Evolutionary conservation across 2,888 invertebrate species (phyloP), one percentile per base, ranked within the genome.

Genomic region (Cylloceria caligata): DNA sequence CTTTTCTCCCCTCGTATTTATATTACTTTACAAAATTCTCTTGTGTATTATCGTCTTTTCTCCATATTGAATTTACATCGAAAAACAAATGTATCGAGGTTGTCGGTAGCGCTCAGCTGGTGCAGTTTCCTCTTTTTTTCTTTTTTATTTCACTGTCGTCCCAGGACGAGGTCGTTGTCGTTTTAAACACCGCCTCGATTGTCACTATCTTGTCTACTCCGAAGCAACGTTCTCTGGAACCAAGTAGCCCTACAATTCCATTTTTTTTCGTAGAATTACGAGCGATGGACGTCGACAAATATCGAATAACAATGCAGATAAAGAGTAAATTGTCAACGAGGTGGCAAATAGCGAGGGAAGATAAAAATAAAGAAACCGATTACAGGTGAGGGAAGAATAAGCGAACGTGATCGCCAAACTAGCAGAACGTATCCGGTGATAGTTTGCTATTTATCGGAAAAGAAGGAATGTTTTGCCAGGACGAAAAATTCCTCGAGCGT

Each of bases 71-170:
- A 42, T 3, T n/a, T 3, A n/a, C 42, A 42, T 42, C 13, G 42
- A 13, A 9, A 49, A 49, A 21, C 2, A 13, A 9, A 24, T 24
- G 49, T 49, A 57, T 30, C 30, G 16, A 30, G 57, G 4, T 2
- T 16, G n/a, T 13, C 7, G 47, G 36, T 47, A n/a, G 47, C 45
- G 72, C 76, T 81, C 81, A 81, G 81, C 81, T 81, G 81, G 68
- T 77, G 21, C 47, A 5, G 45, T 55, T 52, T 36, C 34, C 69
- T 69, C 27, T 27, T 52, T 34, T 71, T 80, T 65, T n/a, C n/a
- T 34, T 57, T 57, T 57, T 36, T 21, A 11, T 19, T 67, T n/a
- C n/a, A n/a, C 27, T 57, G 6, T 65, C 55, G 57, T 57, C 11
- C 69, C 55, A 42, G 69, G 57, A 57, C 71, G 45, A 71, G 45